Percentiles rank a stretch among this genome's conserved stretches.
Evolutionary conservation across 2,888 invertebrate species (phyloP).

Genomic region (Platycheirus rosarum): DNA sequence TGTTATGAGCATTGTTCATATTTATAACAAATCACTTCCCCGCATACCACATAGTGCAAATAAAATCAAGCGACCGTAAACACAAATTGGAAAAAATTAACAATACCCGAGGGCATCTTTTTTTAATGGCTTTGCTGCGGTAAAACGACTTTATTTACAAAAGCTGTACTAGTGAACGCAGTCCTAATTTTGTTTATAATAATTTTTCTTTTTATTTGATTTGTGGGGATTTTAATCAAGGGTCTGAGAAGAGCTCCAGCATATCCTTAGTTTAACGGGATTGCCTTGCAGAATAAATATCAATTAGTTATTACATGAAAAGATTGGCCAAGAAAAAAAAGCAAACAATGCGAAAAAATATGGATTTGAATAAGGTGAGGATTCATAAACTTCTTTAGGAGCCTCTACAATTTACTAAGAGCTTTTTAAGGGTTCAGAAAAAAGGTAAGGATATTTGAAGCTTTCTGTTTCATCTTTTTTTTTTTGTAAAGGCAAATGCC

Average conservation of each 20-base stretch:
- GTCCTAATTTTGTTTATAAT: constrained; percentile 1
- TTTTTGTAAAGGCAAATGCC: no score
- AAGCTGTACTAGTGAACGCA: neutral
- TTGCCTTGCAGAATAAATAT: neutral
- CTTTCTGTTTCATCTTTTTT: no score
- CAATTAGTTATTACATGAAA: neutral
- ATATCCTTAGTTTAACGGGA: no score
- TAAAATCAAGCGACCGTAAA: constrained; percentile 35
- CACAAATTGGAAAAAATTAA: constrained; percentile 40
- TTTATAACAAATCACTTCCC: constrained; percentile 1
- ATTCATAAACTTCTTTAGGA: no score
- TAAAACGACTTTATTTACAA: constrained; percentile 45
- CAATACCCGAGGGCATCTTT: constrained; percentile 56
- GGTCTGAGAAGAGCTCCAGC: no score
- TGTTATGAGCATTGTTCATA: neutral
- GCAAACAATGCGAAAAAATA: no score
- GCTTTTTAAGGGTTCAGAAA: no score
- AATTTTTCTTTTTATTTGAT: neutral
- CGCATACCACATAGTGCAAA: constrained; percentile 6
- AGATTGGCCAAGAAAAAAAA: neutral
- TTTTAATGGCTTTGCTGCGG: constrained; percentile 24
- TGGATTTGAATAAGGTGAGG: no score
- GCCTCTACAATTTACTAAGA: no score
- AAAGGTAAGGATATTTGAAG: no score
- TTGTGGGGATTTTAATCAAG: no score